Conservation (phyloP, 2,113 vertebrate species). For the Telmatochromis sp. region DNA sequence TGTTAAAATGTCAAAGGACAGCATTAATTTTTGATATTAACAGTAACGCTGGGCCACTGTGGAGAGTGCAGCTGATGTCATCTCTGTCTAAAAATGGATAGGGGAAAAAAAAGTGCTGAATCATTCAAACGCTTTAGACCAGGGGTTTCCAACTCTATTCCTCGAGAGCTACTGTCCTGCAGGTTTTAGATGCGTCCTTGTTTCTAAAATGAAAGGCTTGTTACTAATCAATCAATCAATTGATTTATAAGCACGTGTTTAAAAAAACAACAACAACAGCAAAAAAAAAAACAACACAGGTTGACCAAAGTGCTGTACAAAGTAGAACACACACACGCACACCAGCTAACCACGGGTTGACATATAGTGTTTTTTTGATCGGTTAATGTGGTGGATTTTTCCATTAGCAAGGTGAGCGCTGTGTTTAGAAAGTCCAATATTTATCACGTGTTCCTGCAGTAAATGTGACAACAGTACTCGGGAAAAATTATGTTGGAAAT, state of each 20-base stretch:
- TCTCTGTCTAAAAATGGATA: not conserved
- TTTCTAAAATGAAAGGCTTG: not conserved
- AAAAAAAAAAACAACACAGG: rapidly evolving
- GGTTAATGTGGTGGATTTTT: not conserved
- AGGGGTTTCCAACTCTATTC: not conserved
- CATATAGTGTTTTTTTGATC: not conserved
- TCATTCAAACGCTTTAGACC: not conserved
- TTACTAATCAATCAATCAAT: not conserved
- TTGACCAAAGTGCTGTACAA: not conserved
- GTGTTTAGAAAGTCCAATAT: not conserved
- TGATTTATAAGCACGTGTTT: not conserved
- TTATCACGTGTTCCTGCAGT: not conserved
- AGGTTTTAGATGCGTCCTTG: not conserved
- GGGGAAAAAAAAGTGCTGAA: not conserved
- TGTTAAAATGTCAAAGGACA: not conserved
- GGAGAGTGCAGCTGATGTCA: not conserved
- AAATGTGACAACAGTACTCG: not conserved
- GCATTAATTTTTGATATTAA: not conserved
- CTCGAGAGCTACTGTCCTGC: not conserved
- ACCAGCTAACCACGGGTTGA: not conserved
- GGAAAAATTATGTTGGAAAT: not conserved
- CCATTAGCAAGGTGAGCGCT: not conserved
- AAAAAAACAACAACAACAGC: not conserved
- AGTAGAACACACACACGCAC: not conserved
- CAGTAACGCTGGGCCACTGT: not conserved